phyloP scores from a whole-genome alignment of 2,888 invertebrate genomes.

The Drepanosiphum platanoidis region DNA sequence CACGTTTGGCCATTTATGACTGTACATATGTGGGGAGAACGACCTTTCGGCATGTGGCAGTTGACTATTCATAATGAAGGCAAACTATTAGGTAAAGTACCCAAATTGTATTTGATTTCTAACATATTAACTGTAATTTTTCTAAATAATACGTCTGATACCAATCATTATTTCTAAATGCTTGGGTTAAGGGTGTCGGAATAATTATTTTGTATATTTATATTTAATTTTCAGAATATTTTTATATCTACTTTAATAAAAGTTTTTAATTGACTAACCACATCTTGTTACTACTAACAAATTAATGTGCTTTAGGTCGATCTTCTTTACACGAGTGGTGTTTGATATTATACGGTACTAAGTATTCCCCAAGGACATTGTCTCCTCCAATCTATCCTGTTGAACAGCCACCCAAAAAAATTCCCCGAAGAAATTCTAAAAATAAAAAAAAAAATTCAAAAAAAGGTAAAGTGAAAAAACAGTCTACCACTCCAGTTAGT shows the following conservation, averaged over 20 bases:
- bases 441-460: conserved; percentile 69
- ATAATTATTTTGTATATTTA: background rate
- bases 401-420: conserved; percentile 63
- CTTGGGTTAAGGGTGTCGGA: background rate
- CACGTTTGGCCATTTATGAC: conserved; percentile 99
- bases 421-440: conserved; percentile 67
- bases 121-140: conserved; percentile 3
- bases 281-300: conserved; percentile 48
- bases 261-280: background rate
- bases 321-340: conserved; percentile 94
- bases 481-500: conserved; percentile 69
- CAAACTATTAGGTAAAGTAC: conserved; percentile 77
- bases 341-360: conserved; percentile 90
- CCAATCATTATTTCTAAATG: conserved; percentile 16
- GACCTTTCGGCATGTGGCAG: conserved; percentile 92
- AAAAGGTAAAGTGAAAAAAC: conserved; percentile 67
- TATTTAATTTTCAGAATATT: background rate
- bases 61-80: conserved; percentile 96
- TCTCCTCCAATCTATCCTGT: conserved; percentile 63
- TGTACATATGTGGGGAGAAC: conserved; percentile 98
- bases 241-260: background rate
- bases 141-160: conserved; percentile 1
- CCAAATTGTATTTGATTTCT: conserved; percentile 67
- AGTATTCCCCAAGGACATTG: conserved; percentile 68
- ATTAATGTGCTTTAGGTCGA: conserved; percentile 74